Percentiles rank a stretch among this genome's conserved stretches.
Conservation (phyloP, 2,888 invertebrate genomes). For the Cyclophora albipunctata region DNA sequence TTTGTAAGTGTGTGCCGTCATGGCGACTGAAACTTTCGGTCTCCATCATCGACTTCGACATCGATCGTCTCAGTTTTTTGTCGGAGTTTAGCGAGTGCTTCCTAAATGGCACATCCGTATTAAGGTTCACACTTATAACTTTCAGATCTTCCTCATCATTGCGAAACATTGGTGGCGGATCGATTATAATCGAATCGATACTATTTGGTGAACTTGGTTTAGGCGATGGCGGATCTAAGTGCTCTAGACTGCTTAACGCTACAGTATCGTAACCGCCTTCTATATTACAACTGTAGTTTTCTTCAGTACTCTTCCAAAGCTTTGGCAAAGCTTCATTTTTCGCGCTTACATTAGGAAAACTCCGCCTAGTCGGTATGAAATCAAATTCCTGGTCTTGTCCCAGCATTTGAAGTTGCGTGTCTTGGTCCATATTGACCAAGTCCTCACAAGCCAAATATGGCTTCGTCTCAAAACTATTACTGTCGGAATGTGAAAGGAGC, state of each 20-base stretch:
- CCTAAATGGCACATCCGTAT: conserved; percentile 58
- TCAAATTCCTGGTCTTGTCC: conserved; percentile 43
- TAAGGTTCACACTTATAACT: conserved; percentile 60
- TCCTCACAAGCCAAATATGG: conserved; percentile 81
- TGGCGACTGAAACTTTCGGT: conserved; percentile 46
- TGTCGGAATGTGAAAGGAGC: conserved; percentile 75
- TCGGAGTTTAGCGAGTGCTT: conserved; percentile 78
- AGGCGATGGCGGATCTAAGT: conserved; percentile 61
- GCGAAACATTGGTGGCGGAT: conserved; percentile 78
- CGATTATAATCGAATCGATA: conserved; percentile 57
- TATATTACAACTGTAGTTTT: conserved; percentile 35
- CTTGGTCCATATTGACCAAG: conserved; percentile 78
- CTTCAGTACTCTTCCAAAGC: conserved; percentile 65
- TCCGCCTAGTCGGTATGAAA: conserved; percentile 73
- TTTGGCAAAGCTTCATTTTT: conserved; percentile 49
- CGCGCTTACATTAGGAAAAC: conserved; percentile 79
- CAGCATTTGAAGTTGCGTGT: conserved; percentile 66
- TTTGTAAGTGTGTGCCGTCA: conserved; percentile 43
- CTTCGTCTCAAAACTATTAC: conserved; percentile 72
- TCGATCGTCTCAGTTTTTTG: conserved; percentile 68
- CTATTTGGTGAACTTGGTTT: conserved; percentile 35
- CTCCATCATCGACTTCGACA: conserved; percentile 65
- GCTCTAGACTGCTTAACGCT: conserved; percentile 40
- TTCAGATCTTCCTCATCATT: conserved; percentile 60
- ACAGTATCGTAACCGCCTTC: conserved; percentile 28